Percentiles rank a stretch among this genome's conserved stretches.
Evolutionary conservation across 2,797 vertebrate species (phyloP).

Genomic region (Molossus molossus): DNA sequence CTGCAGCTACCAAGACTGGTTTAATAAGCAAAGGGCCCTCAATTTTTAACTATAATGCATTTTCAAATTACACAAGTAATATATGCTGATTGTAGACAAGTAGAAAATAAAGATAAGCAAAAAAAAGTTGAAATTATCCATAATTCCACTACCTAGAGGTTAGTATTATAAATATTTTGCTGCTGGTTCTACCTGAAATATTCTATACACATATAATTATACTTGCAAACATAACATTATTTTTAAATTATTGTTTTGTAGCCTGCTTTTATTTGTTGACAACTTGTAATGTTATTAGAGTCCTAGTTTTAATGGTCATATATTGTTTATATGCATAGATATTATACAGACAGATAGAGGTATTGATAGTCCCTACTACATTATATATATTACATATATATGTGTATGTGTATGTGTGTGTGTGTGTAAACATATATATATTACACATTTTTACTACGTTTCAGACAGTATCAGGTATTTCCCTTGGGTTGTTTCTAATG

Average conservation of each 20-base stretch:
- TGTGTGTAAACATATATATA: too few species aligned
- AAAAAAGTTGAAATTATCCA: not conserved
- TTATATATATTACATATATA: too few species aligned
- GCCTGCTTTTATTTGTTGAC: not conserved
- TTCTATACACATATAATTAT: not conserved
- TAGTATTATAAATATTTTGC: not conserved
- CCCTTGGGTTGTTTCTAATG: not conserved
- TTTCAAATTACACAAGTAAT: not conserved
- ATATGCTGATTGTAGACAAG: not conserved
- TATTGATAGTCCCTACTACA: not conserved
- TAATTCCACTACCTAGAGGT: not conserved
- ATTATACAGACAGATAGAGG: not conserved
- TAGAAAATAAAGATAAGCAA: not conserved
- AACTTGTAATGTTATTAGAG: not conserved
- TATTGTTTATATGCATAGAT: not conserved
- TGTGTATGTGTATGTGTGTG: too few species aligned
- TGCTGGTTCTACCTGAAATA: not conserved
- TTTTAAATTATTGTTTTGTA: not conserved
- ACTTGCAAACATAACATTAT: slow-evolving; percentile 4
- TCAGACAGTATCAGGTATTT: not conserved
- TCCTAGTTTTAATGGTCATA: not conserved
- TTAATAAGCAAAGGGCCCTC: not conserved
- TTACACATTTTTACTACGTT: not conserved
- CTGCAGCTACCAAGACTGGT: not conserved
- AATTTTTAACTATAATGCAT: not conserved